Conservation (phyloP, 2,113 vertebrate species). For the Vidua macroura region DNA sequence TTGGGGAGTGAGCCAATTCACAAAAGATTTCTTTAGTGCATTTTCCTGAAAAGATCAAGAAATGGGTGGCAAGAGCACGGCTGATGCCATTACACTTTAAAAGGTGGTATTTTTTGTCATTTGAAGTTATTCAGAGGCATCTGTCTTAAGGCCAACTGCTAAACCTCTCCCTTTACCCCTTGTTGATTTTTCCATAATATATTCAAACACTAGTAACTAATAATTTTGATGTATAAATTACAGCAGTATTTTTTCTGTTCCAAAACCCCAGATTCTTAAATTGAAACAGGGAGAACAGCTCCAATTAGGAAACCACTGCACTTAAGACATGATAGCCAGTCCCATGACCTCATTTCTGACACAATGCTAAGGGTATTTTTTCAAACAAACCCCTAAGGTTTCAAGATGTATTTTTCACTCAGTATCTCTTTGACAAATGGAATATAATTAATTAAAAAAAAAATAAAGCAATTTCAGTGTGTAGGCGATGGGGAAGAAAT, state of each 20-base stretch:
- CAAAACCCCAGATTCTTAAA: not conserved
- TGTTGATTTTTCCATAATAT: not conserved
- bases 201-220: not conserved
- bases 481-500: slow-evolving; percentile 67
- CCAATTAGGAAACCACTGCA: not conserved
- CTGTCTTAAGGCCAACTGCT: not conserved
- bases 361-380: not conserved
- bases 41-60: not conserved
- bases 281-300: not conserved
- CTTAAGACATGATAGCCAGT: not conserved
- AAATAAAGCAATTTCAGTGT: slow-evolving; percentile 16
- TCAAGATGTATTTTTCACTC: slow-evolving; percentile 24
- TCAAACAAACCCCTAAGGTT: slow-evolving; percentile 6
- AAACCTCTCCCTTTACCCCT: not conserved
- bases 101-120: not conserved
- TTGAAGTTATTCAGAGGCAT: not conserved
- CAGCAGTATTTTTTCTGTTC: not conserved
- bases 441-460: slow-evolving; percentile 55
- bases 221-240: not conserved
- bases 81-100: not conserved
- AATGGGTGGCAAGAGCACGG: not conserved
- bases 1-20: not conserved
- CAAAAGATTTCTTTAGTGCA: not conserved
- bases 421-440: slow-evolving; percentile 53
- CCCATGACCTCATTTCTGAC: not conserved